Conservation (phyloP, 2,797 vertebrate species). For the Tangara arthus region DNA sequence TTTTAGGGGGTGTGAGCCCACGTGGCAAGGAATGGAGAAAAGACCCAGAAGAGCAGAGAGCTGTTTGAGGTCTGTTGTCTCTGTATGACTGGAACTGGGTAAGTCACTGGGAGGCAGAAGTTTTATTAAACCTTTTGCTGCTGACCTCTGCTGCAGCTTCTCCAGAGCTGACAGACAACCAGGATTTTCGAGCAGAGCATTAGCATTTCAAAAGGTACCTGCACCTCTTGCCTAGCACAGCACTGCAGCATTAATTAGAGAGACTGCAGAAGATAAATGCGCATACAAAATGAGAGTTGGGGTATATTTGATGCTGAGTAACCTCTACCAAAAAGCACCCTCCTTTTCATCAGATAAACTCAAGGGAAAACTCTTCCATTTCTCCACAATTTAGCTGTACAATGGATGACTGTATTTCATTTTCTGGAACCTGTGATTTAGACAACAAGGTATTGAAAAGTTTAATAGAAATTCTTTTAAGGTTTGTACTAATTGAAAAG, state of each 20-base stretch:
- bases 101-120: background rate
- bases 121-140: background rate
- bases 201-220: constrained; percentile 45
- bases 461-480: background rate
- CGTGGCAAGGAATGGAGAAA: background rate
- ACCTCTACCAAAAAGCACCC: background rate
- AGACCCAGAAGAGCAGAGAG: background rate
- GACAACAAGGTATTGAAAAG: background rate
- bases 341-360: background rate
- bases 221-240: background rate
- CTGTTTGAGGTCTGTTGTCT: background rate
- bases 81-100: background rate
- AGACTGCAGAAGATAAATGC: constrained; percentile 12
- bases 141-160: constrained; percentile 6
- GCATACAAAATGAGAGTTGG: background rate
- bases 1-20: background rate
- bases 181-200: background rate
- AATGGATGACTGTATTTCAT: background rate
- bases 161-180: background rate
- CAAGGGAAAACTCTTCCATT: background rate
- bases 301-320: background rate
- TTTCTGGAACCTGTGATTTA: background rate
- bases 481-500: background rate
- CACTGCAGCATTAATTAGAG: constrained; percentile 13
- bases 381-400: background rate